A percentile compares a stretch with the other conserved stretches of the same genome.
phyloP scores from a whole-genome alignment of 2,113 vertebrate genomes.

The Cricetomys ansorgei region DNA sequence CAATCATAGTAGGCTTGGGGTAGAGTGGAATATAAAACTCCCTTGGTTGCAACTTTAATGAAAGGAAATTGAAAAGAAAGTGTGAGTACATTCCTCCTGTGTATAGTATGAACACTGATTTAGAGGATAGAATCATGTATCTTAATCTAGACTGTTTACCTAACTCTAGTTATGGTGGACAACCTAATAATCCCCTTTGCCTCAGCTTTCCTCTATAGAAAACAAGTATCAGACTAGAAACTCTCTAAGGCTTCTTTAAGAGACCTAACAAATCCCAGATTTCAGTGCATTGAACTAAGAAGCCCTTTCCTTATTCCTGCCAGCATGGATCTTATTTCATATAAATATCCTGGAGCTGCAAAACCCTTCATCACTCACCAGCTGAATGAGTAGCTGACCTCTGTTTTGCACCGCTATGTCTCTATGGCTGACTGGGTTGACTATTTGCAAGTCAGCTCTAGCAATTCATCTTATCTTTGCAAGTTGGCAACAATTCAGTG shows the following conservation, averaged over 20 bases:
- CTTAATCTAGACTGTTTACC: background rate
- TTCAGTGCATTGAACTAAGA: background rate
- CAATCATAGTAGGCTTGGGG: background rate
- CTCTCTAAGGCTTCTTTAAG: background rate
- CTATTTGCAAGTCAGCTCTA: conserved; percentile 49
- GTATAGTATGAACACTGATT: background rate
- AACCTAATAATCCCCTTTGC: background rate
- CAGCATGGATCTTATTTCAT: conserved; percentile 29
- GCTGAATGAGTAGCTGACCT: conserved; percentile 39
- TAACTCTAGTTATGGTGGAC: background rate
- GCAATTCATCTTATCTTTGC: conserved; percentile 66
- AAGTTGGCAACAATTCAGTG: conserved; percentile 48
- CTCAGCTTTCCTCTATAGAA: background rate
- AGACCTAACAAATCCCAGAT: background rate
- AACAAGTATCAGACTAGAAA: background rate
- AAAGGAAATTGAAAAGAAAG: background rate
- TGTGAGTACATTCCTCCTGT: background rate
- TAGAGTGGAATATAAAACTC: background rate
- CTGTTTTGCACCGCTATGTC: background rate
- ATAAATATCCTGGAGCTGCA: background rate
- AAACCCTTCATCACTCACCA: conserved; percentile 19
- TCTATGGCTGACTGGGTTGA: conserved; percentile 46
- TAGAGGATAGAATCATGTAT: background rate
- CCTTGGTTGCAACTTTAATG: background rate
- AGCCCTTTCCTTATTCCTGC: conserved; percentile 1